phyloP scores from a whole-genome alignment of 2,888 invertebrate species.

The Polydrusus cervinus region DNA sequence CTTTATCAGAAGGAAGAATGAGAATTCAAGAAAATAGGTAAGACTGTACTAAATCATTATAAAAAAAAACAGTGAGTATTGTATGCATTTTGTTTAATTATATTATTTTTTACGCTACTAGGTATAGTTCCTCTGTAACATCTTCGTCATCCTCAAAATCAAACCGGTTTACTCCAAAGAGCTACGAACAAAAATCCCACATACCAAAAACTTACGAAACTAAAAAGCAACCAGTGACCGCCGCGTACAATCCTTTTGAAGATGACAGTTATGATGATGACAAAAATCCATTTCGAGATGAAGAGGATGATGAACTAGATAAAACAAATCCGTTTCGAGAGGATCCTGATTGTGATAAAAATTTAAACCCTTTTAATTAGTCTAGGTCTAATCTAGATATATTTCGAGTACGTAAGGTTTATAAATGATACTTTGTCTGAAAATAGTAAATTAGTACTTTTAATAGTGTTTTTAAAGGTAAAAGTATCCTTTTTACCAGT shows the following conservation, averaged over 20 bases:
- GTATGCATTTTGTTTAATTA: not conserved
- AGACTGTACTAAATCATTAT: no score
- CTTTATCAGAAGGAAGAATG: slow-evolving; percentile 76
- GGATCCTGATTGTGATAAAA: slow-evolving; percentile 86
- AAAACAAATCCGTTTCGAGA: slow-evolving; percentile 75
- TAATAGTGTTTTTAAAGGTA: no score
- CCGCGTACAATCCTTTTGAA: slow-evolving; percentile 70
- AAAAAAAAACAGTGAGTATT: not conserved
- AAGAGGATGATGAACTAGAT: slow-evolving; percentile 68
- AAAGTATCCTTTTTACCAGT: no score
- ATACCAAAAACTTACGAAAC: slow-evolving; percentile 21
- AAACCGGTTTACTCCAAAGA: slow-evolving; percentile 52
- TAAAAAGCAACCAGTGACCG: slow-evolving; percentile 44
- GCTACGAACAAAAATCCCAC: slow-evolving; percentile 60
- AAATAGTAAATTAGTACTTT: no score
- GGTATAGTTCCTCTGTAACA: slow-evolving; percentile 78
- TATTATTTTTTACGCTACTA: slow-evolving; percentile 50
- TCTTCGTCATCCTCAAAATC: slow-evolving; percentile 68
- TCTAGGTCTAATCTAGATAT: not conserved
- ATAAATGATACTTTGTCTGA: not conserved
- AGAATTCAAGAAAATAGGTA: slow-evolving; percentile 64
- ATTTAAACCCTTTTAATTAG: slow-evolving; percentile 80
- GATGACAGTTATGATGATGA: slow-evolving; percentile 74
- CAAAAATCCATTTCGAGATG: slow-evolving; percentile 78
- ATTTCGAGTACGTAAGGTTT: not conserved